Evolutionary conservation across 2,797 vertebrate genomes (phyloP).

Genomic region (Melanotaenia pygmaea): DNA sequence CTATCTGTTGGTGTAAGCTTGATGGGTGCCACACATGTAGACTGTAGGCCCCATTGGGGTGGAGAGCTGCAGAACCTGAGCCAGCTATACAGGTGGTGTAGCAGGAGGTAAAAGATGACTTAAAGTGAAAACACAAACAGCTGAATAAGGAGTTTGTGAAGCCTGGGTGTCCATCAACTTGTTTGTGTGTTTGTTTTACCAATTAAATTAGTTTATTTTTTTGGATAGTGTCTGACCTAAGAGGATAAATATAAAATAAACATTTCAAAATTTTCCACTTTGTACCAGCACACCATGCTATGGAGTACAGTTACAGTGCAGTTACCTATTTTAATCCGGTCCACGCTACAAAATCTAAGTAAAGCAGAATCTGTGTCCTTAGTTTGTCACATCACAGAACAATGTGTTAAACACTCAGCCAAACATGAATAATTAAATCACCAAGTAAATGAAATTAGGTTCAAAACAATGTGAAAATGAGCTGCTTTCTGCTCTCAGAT

Average conservation of each 20-base stretch:
- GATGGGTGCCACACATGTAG: slow-evolving; percentile 70
- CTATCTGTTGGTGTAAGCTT: slow-evolving; percentile 72
- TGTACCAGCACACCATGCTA: neutral
- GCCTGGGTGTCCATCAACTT: slow-evolving; percentile 62
- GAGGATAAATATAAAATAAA: slow-evolving; percentile 32
- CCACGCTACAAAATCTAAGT: neutral
- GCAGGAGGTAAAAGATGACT: slow-evolving; percentile 61
- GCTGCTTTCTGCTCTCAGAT: neutral
- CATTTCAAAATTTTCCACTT: slow-evolving; percentile 30
- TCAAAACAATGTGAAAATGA: neutral
- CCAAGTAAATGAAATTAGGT: neutral
- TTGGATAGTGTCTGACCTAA: slow-evolving; percentile 39
- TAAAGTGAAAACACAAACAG: slow-evolving; percentile 58
- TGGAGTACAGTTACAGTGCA: slow-evolving; percentile 15
- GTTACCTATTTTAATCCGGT: neutral
- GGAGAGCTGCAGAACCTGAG: slow-evolving; percentile 31
- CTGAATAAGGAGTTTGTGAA: slow-evolving; percentile 43
- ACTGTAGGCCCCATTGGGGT: slow-evolving; percentile 32
- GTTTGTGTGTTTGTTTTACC: slow-evolving; percentile 65
- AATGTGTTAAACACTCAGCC: neutral
- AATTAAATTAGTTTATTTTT: slow-evolving; percentile 62
- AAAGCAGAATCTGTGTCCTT: neutral
- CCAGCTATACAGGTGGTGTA: slow-evolving; percentile 32
- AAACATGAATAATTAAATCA: neutral
- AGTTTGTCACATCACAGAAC: neutral